Base-by-base conservation (phyloP, 2,888 invertebrate species). In the Lasioglossum marginatum region DNA sequence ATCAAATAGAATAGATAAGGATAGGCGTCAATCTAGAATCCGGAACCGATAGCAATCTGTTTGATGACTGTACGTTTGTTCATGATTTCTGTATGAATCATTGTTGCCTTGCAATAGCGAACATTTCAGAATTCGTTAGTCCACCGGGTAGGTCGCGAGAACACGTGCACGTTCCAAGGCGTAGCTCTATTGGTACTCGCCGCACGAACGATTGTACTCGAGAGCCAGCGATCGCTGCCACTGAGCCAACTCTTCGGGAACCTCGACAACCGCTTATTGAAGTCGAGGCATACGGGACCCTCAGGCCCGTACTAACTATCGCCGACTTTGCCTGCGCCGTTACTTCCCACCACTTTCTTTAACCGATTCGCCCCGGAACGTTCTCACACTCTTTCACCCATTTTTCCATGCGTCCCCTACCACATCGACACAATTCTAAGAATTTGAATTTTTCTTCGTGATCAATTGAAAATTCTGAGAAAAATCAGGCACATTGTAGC, bases 271-370 rank as follows among this genome's bases (percentile, higher is more conserved):
- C 86, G 90, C 90, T 91, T 89, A 89, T 87, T 92, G 92, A 92
- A 89, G 90, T 88, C 89, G 83, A 92, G 89, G 91, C 92, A 91
- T 93, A 93, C 93, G 93, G 92, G 92, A 93, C 92, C 91, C 83
- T 87, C 93, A 93, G 93, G 93, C 91, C 92, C 93, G 93, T 93
- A 92, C 45, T 14, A 23, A 23, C 8, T 34, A 45, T 52, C 27
- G 34, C 31, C n/a, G 10, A 70, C 40, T 40, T 70, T 40, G 57
- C 27, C 71, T 6, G 16, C 57, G 19, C 74, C 57, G 52, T 52
- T 52, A 27, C 37, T 57, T 52, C 34, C 12, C 14, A 14, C 37
- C n/a, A 37, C 37, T 74, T 57, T 37, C 34, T 74, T 12, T 40
- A 12, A 4, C 19, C 16, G 4, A 14, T 74, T 57, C 19, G 16